phyloP scores from a whole-genome alignment of 2,888 invertebrate species.

The Parnassius mnemosyne region DNA sequence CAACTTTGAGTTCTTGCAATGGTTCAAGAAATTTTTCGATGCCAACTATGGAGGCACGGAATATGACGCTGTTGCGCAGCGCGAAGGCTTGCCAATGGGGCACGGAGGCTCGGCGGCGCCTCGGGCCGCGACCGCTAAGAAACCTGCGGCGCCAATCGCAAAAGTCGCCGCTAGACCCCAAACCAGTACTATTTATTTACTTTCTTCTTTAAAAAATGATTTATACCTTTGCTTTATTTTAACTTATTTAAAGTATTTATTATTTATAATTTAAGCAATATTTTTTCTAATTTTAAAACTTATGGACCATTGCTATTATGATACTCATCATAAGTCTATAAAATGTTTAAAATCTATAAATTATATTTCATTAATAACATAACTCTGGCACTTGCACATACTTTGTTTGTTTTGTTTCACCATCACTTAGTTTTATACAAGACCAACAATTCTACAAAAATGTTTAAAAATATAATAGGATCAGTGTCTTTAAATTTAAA shows the following conservation, averaged over 20 bases:
- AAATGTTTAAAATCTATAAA: neutral
- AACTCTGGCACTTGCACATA: neutral
- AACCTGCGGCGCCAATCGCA: conserved; percentile 67
- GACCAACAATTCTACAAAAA: too few relatives aligned
- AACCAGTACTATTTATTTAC: conserved; percentile 76
- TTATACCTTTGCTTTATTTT: neutral
- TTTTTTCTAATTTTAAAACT: too few relatives aligned
- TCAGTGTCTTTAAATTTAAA: too few relatives aligned
- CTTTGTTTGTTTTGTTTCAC: neutral
- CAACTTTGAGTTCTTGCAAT: conserved; percentile 99
- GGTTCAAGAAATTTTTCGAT: conserved; percentile 99
- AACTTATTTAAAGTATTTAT: neutral
- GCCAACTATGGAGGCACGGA: conserved; percentile 98
- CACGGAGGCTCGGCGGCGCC: conserved; percentile 84
- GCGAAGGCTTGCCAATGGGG: conserved; percentile 93
- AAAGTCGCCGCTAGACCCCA: conserved; percentile 82
- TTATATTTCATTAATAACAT: neutral
- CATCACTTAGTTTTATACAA: neutral
- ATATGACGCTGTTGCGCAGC: conserved; percentile 93
- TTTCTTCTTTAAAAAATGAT: conserved; percentile 28
- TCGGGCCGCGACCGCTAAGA: conserved; percentile 67
- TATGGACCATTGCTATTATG: too few relatives aligned
- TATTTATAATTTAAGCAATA: too few relatives aligned
- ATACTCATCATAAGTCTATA: too few relatives aligned
- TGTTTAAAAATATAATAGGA: too few relatives aligned